phyloP scores from a whole-genome alignment of 2,888 invertebrate genomes.

The Portevinia maculata region DNA sequence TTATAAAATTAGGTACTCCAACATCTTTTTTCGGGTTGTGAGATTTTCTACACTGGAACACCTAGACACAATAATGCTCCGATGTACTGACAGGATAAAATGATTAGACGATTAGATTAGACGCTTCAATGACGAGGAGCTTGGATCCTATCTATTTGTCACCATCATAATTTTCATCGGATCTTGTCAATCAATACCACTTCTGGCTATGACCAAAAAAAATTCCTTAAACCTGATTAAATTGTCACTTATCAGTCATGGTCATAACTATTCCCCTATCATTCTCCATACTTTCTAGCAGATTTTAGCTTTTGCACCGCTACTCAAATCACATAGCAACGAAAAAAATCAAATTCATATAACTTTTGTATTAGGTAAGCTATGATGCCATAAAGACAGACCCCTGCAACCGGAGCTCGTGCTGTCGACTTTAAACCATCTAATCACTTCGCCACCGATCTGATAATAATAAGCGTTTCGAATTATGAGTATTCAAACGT shows the following conservation, averaged over 20 bases:
- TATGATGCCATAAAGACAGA: neutral
- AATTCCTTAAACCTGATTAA: neutral
- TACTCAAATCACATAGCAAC: constrained; percentile 38
- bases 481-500: constrained; percentile 17
- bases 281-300: constrained; percentile 11
- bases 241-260: constrained; percentile 24
- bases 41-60: too few relatives aligned
- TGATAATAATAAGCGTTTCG: constrained; percentile 9
- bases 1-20: too few relatives aligned
- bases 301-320: neutral
- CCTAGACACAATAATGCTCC: too few relatives aligned
- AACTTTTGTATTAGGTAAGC: neutral
- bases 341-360: constrained; percentile 10
- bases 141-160: too few relatives aligned
- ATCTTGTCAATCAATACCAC: too few relatives aligned
- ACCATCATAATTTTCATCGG: too few relatives aligned
- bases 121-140: too few relatives aligned
- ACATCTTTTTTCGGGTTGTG: too few relatives aligned
- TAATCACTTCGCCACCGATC: constrained; percentile 21
- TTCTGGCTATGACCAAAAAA: constrained; percentile 26
- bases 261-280: constrained; percentile 22
- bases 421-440: constrained; percentile 1
- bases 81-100: too few relatives aligned
- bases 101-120: too few relatives aligned
- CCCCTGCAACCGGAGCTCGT: neutral